Percentiles rank a stretch among this genome's conserved stretches.
phyloP scores from a whole-genome alignment of 2,888 invertebrate genomes.

The Pemphredon lugubris region DNA sequence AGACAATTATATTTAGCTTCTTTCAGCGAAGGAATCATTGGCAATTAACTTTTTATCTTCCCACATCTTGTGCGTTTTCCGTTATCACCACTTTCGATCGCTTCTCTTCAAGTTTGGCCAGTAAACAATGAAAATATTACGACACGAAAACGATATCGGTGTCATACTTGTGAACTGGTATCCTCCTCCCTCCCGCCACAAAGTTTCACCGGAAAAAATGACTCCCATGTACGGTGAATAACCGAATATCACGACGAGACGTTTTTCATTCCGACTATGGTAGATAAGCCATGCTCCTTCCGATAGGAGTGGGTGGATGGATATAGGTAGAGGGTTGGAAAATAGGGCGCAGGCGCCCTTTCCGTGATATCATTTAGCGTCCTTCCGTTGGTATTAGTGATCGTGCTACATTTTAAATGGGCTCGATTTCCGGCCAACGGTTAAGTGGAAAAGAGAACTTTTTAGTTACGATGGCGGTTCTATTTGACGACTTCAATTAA shows the following conservation, averaged over 20 bases:
- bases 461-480: background rate
- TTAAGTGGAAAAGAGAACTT: background rate
- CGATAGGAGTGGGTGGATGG: constrained; percentile 40
- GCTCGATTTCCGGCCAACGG: constrained; percentile 38
- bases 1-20: no score
- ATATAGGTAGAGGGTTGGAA: no score
- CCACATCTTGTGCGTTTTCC: no score
- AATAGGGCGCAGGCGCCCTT: constrained; percentile 27
- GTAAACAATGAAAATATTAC: no score
- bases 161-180: no score
- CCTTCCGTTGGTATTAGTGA: constrained; percentile 15
- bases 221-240: background rate
- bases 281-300: constrained; percentile 29
- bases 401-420: constrained; percentile 34
- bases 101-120: no score
- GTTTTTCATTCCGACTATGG: constrained; percentile 27
- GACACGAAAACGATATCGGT: no score
- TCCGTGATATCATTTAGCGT: background rate
- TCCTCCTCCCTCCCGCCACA: background rate
- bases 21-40: no score
- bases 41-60: no score
- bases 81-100: no score
- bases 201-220: background rate
- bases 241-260: constrained; percentile 1
- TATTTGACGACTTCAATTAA: constrained; percentile 16